Evolutionary conservation across 2,113 vertebrate genomes (phyloP), one percentile per base, ranked within the genome.

Genomic region (Elanoides forficatus): DNA sequence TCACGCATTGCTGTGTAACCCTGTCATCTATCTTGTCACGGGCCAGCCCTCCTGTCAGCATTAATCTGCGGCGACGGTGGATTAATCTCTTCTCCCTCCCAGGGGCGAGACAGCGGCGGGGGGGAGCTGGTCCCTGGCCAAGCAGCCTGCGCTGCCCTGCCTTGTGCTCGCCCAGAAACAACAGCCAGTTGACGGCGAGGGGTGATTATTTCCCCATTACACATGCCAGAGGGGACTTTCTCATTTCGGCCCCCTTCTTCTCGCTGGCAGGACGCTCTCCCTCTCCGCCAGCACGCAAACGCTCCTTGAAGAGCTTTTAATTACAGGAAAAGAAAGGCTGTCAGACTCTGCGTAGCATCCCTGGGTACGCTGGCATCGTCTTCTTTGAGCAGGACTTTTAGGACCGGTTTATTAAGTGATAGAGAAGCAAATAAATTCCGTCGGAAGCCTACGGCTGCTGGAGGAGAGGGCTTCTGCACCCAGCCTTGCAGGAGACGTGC

Each of bases 1-100:
- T 96, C 92, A 87, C 55, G 76, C 95, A 75, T 47, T 79, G 89
- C 75, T 32, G 36, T 73, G 89, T 76, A 82, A 89, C 83, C 71
- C 89, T 52, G 72, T 58, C 71, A 86, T 70, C 81, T 38, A 47
- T 83, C 92, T 86, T 70, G 71, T 71, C 76, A n/a, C 3, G 56
- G 47, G 74, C 76, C 66, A 58, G 85, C 81, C 63, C 81, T 68
- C 71, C 75, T 70, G 71, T 58, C 88, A 89, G 85, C 47, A 34
- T 68, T 82, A 78, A 78, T 91, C 88, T 36, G 26, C 21, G 25
- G 62, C 18, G 79, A 81, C 62, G 65, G 67, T 16, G 83, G 70
- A 71, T 94, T 88, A 82, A 95, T 76, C 85, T 67, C 80, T 26
- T 13, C 73, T 56, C 52, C 62, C 50, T 30, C 38, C 52, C 71